Evolutionary conservation across 2,888 invertebrate species (phyloP), one percentile per base, ranked within the genome.

Genomic region (Boloria euphrosyne): DNA sequence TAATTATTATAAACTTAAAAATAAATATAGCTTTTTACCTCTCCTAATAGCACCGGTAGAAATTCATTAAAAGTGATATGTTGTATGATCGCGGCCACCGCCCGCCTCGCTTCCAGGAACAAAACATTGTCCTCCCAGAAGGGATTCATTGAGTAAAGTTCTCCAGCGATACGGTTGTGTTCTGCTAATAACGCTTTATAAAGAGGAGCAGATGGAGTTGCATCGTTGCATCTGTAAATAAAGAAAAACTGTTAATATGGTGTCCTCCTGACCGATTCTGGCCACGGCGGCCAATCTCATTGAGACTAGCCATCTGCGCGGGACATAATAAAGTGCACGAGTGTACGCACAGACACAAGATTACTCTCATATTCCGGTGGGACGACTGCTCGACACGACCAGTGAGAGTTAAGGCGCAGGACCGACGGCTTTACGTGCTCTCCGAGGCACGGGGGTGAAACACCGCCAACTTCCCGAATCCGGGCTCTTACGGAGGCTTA

Each of bases 11-110:
- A 16, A 52, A 43, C 5, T 14, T 10, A 17, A 27, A 27, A n/a
- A 44, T 22, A 22, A 22, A 18, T 0, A 2, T 4, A 17, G 13
- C 64, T 43, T 69, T 86, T 90, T 83, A 95, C 95, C 92, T 96
- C 93, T 67, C 96, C 96, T 54, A 97, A 84, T 13, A 97, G 92
- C 62, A 95, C 95, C 0, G 97, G 96, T 66, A 97, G 86, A 85
- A 96, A 97, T 82, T 97, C 97, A 76, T 95, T 96, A 81, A 95
- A 95, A 0, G 97, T 97, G 65, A 97, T 95, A 76, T 97, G 97
- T 73, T 97, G 97, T 50, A 97, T 94, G 81, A 96, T 93, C 0
- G 97, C 96, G 0, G 95, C 94, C 13, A 97, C 93, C 13, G 96
- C 95, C 55, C 96, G 92, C 60, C 96, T 93, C 3, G 96, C 93